Percentiles rank a stretch among this genome's conserved stretches.
phyloP scores from a whole-genome alignment of 2,888 invertebrate species.

The Trisateles emortualis region DNA sequence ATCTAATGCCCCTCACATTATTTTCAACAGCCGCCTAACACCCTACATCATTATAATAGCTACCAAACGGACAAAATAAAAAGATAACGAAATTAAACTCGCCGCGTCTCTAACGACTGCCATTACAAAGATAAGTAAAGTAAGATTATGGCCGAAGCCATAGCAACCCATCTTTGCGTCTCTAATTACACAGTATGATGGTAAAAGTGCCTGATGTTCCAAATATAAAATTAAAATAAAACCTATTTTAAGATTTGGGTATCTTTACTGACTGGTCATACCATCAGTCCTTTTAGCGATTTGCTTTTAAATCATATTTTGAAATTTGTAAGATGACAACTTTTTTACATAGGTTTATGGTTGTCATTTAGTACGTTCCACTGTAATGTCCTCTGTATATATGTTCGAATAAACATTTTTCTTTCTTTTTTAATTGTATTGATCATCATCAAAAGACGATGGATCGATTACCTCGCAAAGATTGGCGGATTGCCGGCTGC shows the following conservation, averaged over 20 bases:
- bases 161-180: conserved; percentile 33
- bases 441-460: too few species aligned
- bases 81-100: conserved; percentile 43
- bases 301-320: too few species aligned
- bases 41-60: conserved; percentile 5
- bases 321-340: too few species aligned
- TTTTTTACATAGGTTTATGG: too few species aligned
- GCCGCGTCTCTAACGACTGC: conserved; percentile 46
- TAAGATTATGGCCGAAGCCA: conserved; percentile 42
- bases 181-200: conserved; percentile 24
- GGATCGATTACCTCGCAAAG: too few species aligned
- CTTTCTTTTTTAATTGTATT: too few species aligned
- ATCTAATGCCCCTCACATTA: not conserved
- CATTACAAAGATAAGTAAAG: conserved; percentile 53
- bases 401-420: too few species aligned
- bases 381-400: too few species aligned
- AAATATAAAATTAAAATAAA: conserved; percentile 22
- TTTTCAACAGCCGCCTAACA: conserved; percentile 15
- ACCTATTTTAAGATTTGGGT: not conserved
- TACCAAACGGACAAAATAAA: conserved; percentile 30
- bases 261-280: too few species aligned
- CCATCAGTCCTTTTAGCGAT: too few species aligned
- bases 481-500: too few species aligned
- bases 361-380: too few species aligned
- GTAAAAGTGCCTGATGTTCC: conserved; percentile 32